A percentile compares a stretch with the other conserved stretches of the same genome.
phyloP scores from a whole-genome alignment of 2,888 invertebrate genomes.

The Parapristionchus giblindavisi region DNA sequence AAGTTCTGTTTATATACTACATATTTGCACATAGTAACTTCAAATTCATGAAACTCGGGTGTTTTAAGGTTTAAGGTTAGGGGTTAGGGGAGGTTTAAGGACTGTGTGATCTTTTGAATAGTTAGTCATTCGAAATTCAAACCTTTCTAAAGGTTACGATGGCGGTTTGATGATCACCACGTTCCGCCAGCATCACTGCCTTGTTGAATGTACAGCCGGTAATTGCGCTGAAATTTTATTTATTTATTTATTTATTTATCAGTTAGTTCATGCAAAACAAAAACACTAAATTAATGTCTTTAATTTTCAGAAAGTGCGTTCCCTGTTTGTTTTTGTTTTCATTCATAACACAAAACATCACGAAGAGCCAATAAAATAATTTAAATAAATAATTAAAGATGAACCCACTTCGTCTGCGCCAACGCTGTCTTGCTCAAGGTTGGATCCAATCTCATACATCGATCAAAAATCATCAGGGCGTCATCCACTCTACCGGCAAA shows the following conservation, averaged over 20 bases:
- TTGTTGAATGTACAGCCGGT: constrained; percentile 12
- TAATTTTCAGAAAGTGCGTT: too few relatives aligned
- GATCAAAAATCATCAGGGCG: constrained; percentile 77
- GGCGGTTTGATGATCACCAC: not conserved
- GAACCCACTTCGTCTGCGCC: not conserved
- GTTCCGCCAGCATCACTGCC: not conserved
- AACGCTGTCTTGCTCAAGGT: constrained; percentile 4
- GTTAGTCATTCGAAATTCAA: not conserved
- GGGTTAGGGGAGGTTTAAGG: too few relatives aligned
- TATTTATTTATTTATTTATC: not conserved
- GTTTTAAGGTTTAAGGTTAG: too few relatives aligned
- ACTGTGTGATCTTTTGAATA: too few relatives aligned
- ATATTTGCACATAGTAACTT: too few relatives aligned
- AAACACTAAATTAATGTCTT: not conserved
- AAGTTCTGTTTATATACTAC: too few relatives aligned
- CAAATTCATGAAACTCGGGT: too few relatives aligned
- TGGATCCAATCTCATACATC: constrained; percentile 30
- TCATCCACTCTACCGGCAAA: constrained; percentile 84
- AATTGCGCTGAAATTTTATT: constrained; percentile 12
- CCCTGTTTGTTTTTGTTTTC: too few relatives aligned
- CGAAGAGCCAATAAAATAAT: not conserved
- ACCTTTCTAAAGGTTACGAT: constrained; percentile 11
- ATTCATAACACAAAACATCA: not conserved
- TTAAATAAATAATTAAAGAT: not conserved
- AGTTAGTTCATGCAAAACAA: not conserved